A percentile compares a stretch with the other conserved stretches of the same genome.
Evolutionary conservation across 2,113 vertebrate species (phyloP).

Genomic region (Machaerirhynchus nigripectus): DNA sequence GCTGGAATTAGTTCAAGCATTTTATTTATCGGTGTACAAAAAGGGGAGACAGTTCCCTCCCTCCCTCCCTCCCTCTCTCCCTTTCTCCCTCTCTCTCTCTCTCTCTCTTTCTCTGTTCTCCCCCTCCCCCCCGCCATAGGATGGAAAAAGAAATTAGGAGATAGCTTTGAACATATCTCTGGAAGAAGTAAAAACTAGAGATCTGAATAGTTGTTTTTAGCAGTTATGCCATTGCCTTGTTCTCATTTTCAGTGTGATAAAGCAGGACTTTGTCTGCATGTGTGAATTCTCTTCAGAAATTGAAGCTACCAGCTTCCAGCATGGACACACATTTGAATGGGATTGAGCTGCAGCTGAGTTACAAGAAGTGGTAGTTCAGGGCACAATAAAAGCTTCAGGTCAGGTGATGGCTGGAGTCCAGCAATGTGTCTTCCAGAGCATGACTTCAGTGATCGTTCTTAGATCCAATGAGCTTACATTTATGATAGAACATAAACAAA

Average conservation of each 20-base stretch:
- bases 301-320: neutral
- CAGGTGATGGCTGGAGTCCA: neutral
- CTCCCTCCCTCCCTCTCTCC: neutral
- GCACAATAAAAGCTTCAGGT: fast-evolving
- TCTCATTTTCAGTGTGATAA: neutral
- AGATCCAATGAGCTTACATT: neutral
- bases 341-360: neutral
- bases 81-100: neutral
- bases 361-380: neutral
- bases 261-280: neutral
- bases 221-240: neutral
- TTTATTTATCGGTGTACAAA: neutral
- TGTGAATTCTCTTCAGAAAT: neutral
- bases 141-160: neutral
- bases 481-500: neutral
- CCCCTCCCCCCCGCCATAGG: fast-evolving
- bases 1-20: neutral
- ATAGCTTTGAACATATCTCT: neutral
- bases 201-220: neutral
- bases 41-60: neutral
- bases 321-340: neutral
- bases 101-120: neutral
- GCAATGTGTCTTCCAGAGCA: neutral
- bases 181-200: neutral
- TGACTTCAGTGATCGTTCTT: neutral